Evolutionary conservation across 2,888 invertebrate species (phyloP).

Genomic region (Apodemia hepburni): DNA sequence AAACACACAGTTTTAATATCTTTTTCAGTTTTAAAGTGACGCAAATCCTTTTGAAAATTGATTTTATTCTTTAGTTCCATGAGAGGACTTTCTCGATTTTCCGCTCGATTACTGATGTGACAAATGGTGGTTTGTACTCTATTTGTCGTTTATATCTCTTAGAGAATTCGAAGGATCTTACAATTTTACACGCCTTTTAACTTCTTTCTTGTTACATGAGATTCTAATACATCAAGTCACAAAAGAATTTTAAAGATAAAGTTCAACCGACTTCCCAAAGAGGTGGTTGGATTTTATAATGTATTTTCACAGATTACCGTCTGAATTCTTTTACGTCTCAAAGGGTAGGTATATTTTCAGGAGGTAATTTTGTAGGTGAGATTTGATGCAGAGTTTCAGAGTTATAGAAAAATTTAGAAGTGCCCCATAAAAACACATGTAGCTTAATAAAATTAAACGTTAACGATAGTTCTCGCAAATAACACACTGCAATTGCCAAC

Average conservation of each 20-base stretch:
- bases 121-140: conserved; percentile 68
- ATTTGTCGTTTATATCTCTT: conserved; percentile 70
- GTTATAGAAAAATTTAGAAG: no score
- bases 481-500: no score
- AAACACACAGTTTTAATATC: not conserved
- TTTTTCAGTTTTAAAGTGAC: conserved; percentile 5
- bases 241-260: not conserved
- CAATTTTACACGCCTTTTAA: conserved; percentile 10
- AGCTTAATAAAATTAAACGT: no score
- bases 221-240: not conserved
- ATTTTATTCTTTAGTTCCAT: conserved; percentile 48
- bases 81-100: conserved; percentile 66
- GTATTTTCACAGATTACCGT: no score
- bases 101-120: conserved; percentile 69
- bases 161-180: conserved; percentile 52
- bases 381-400: no score
- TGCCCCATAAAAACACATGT: no score
- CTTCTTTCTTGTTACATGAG: conserved; percentile 7
- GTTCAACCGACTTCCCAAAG: no score
- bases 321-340: no score
- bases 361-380: no score
- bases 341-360: no score
- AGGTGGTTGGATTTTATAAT: no score
- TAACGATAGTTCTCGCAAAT: no score
- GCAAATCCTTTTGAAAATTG: not conserved